Evolutionary conservation across 1,140 invertebrate species (phyloP).

Genomic region (Drosophila sulfurigaster): DNA sequence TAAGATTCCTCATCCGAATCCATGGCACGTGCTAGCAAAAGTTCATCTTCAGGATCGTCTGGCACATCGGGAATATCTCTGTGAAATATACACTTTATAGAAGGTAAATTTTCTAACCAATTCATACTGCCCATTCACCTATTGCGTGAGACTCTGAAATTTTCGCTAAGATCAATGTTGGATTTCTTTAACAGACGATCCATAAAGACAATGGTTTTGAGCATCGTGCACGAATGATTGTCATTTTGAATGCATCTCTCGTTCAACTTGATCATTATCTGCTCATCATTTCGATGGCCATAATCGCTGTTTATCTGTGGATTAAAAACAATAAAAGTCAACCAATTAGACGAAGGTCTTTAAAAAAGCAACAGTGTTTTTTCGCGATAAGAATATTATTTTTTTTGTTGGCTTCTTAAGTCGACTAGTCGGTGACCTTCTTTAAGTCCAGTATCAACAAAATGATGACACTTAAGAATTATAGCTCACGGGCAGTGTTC

Average conservation of each 20-base stretch:
- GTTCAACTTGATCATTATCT: slow-evolving; percentile 90
- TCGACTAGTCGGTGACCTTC: neutral
- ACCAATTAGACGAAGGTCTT: neutral
- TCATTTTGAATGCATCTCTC: slow-evolving; percentile 91
- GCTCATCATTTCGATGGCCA: slow-evolving; percentile 87
- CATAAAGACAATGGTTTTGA: slow-evolving; percentile 92
- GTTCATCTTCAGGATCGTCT: slow-evolving; percentile 78
- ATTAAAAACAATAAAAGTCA: neutral
- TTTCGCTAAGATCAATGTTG: slow-evolving; percentile 90
- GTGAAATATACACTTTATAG: neutral
- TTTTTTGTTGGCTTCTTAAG: neutral
- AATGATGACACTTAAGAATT: slow-evolving; percentile 18
- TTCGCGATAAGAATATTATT: slow-evolving; percentile 16
- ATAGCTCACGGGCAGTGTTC: neutral
- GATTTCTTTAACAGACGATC: slow-evolving; percentile 92
- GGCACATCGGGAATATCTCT: slow-evolving; percentile 75
- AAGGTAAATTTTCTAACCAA: neutral
- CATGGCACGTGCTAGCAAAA: slow-evolving; percentile 84
- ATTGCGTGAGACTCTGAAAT: slow-evolving; percentile 91
- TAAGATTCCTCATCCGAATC: slow-evolving; percentile 89
- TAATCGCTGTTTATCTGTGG: slow-evolving; percentile 71
- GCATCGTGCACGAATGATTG: slow-evolving; percentile 91
- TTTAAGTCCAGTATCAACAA: slow-evolving; percentile 15
- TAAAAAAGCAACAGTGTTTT: slow-evolving; percentile 17
- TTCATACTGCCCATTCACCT: slow-evolving; percentile 82